These are phyloP conservation scores for Phaonia tiefii DNA, from an alignment of 2,888 invertebrate species.

Conservation along the genomic window DNA sequence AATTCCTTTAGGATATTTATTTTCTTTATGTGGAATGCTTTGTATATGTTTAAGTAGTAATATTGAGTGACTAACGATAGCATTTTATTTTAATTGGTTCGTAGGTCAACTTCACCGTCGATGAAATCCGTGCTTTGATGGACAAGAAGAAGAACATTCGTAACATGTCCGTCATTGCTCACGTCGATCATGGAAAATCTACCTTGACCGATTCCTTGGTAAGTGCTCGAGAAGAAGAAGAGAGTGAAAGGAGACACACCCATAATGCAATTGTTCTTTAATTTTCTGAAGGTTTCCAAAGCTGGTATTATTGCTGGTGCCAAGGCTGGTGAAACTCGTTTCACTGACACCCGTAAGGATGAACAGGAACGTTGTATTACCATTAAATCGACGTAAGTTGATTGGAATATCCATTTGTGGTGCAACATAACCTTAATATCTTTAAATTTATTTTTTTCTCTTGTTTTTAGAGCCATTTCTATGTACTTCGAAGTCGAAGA, in stretches of 20 bases:
- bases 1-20: constrained; percentile 20
- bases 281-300: constrained; percentile 85
- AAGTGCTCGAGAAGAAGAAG: constrained; percentile 59
- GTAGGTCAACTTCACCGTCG: constrained; percentile 99
- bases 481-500: constrained; percentile 99
- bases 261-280: constrained; percentile 31
- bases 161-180: constrained; percentile 99
- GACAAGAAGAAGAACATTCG: constrained; percentile 99
- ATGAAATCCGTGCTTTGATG: constrained; percentile 99
- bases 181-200: constrained; percentile 99
- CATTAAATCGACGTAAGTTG: constrained; percentile 99
- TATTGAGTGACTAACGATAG: constrained; percentile 20
- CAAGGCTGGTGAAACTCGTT: constrained; percentile 99
- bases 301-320: constrained; percentile 99
- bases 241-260: constrained; percentile 14
- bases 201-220: constrained; percentile 99
- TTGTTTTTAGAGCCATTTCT: constrained; percentile 93
- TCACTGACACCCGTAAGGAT: constrained; percentile 99
- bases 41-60: neutral
- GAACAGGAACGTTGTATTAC: constrained; percentile 99
- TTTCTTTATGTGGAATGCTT: neutral
- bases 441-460: neutral
- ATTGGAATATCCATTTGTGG: neutral
- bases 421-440: neutral
- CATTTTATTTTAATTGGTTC: constrained; percentile 32